These are phyloP conservation scores for Gadus macrocephalus DNA, from an alignment of 2,113 vertebrate species.

Conservation along the genomic window DNA sequence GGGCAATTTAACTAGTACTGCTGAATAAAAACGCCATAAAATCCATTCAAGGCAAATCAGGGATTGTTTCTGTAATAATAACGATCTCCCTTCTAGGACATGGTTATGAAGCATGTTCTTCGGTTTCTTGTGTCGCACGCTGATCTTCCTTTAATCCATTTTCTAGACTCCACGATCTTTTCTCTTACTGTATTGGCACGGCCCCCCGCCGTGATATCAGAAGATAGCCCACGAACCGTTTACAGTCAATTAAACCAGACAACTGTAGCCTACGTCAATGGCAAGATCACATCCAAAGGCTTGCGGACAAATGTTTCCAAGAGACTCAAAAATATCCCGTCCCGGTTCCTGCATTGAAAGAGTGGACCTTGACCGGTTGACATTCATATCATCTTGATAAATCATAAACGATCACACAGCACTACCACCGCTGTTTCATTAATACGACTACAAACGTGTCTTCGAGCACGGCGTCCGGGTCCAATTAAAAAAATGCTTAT, in stretches of 20 bases:
- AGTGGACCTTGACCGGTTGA: slow-evolving; percentile 68
- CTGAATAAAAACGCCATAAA: slow-evolving; percentile 6
- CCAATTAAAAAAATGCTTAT: not conserved
- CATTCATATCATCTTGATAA: slow-evolving; percentile 60
- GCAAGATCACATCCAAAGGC: slow-evolving; percentile 30
- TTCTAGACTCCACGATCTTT: too few species aligned
- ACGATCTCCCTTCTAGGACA: slow-evolving; percentile 16
- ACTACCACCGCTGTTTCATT: not conserved
- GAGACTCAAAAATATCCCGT: slow-evolving; percentile 28
- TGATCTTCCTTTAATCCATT: slow-evolving; percentile 19
- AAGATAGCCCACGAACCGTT: slow-evolving; percentile 3
- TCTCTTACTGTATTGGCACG: too few species aligned
- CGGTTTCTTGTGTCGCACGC: slow-evolving; percentile 17
- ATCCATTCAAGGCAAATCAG: not conserved
- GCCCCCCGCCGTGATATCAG: too few species aligned
- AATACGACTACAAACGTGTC: not conserved
- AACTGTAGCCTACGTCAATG: not conserved
- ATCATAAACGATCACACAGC: slow-evolving; percentile 24
- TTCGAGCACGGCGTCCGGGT: not conserved
- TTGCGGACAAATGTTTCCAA: slow-evolving; percentile 45
- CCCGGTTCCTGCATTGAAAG: slow-evolving; percentile 37
- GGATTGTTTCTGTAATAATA: not conserved
- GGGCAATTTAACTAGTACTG: not conserved
- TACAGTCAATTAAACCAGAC: not conserved
- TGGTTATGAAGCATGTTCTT: slow-evolving; percentile 24